Evolutionary conservation across 2,888 invertebrate species (phyloP), one percentile per base, ranked within the genome.

Genomic region (Pristionchus mayeri): DNA sequence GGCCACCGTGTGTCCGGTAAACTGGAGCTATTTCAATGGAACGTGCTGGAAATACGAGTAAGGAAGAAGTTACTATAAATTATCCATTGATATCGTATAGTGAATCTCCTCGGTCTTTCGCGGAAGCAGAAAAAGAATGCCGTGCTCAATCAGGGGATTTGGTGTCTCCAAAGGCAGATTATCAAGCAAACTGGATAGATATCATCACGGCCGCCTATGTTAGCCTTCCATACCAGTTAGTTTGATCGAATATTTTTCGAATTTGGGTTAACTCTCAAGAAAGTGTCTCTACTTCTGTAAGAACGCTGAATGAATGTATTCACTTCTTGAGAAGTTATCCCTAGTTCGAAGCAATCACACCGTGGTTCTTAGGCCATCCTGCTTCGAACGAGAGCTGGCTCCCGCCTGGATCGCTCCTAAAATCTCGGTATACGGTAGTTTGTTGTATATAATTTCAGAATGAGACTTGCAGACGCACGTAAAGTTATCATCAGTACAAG

Each of bases 341-440:
- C n/a, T n/a, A n/a, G n/a, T n/a, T n/a, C n/a, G n/a, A n/a, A n/a
- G n/a, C n/a, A n/a, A n/a, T n/a, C n/a, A n/a, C n/a, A n/a, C n/a
- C n/a, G n/a, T n/a, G n/a, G n/a, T n/a, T n/a, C n/a, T n/a, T 24
- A 76, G 76, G 27, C 48, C 76, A 48, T 44, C 44, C 11, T 76
- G 76, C 48, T 76, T 76, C 76, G 76, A 76, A n/a, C 40, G 76
- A 48, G 76, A 76, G 7, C 16, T 48, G 48, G 50, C 48, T 76
- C 76, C 76, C n/a, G 76, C 76, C 2, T 76, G 76, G 76, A 76
- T 76, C 21, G 44, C 76, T 24, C 76, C 76, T 24, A 76, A 48
- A 76, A 16, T 27, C 4, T 44, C 76, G 76, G 76, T 76, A 76
- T 76, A 76, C 48, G 6, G 76, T 76, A 76, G 3, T 76, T 24